These are phyloP conservation scores for Pipistrellus pygmaeus DNA, from an alignment of 2,797 vertebrate species.

Conservation along the genomic window DNA sequence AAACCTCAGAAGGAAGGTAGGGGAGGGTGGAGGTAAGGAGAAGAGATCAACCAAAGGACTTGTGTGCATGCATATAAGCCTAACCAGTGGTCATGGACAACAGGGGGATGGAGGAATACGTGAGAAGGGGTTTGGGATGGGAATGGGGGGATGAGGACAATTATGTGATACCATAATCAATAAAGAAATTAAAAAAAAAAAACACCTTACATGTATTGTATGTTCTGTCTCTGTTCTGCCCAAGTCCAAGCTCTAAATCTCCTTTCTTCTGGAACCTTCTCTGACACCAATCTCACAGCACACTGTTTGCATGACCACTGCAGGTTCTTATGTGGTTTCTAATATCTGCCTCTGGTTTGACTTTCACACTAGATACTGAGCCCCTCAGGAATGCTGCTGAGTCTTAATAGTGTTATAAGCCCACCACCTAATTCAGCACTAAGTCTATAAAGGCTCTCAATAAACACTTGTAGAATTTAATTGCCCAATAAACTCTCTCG, in stretches of 20 bases:
- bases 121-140: too few relatives aligned
- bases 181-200: too few relatives aligned
- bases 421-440: neutral
- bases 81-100: too few relatives aligned
- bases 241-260: neutral
- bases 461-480: neutral
- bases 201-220: too few relatives aligned
- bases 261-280: neutral
- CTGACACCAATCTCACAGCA: neutral
- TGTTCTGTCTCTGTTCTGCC: neutral
- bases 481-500: neutral
- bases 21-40: too few relatives aligned
- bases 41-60: too few relatives aligned
- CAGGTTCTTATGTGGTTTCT: accelerated
- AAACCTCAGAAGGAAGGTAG: too few relatives aligned
- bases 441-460: neutral
- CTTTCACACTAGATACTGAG: neutral
- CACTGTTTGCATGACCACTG: accelerated
- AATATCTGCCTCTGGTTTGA: neutral
- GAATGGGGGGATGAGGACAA: too few relatives aligned
- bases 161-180: too few relatives aligned
- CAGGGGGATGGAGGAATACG: too few relatives aligned
- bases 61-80: too few relatives aligned
- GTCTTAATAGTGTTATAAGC: neutral
- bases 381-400: neutral